Conservation (phyloP, 2,797 vertebrate species). For the Phylloscopus collybita region DNA sequence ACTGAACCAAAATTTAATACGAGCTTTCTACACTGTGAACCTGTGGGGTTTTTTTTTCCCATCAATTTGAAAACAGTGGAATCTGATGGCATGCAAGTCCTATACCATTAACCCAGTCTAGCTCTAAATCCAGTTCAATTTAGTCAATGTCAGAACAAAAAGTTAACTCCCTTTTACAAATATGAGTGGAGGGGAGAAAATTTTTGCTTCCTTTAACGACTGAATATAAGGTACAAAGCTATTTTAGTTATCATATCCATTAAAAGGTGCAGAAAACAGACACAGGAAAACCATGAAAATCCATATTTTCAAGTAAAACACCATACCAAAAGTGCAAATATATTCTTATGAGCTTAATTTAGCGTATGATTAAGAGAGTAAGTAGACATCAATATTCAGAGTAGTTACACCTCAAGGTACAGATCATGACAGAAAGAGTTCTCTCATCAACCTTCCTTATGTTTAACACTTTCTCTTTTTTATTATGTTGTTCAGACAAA, state of each 20-base stretch:
- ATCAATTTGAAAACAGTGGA: not conserved
- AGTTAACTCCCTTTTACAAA: not conserved
- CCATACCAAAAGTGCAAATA: not conserved
- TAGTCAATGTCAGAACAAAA: not conserved
- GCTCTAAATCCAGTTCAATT: not conserved
- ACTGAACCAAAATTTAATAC: slow-evolving; percentile 65
- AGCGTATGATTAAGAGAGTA: not conserved
- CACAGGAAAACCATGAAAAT: not conserved
- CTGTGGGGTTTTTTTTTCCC: not conserved
- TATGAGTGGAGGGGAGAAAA: not conserved
- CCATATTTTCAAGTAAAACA: not conserved
- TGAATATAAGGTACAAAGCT: not conserved
- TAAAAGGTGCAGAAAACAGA: not conserved
- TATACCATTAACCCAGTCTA: not conserved
- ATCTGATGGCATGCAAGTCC: slow-evolving; percentile 4
- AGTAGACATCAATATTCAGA: not conserved
- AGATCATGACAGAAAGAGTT: not conserved
- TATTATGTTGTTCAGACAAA: not conserved
- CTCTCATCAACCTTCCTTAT: not conserved
- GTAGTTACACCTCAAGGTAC: not conserved
- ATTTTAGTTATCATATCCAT: not conserved
- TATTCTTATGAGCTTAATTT: not conserved
- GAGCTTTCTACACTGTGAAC: not conserved
- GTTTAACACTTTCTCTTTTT: not conserved
- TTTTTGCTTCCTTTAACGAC: not conserved